Base-by-base conservation (phyloP, 1,140 invertebrate genomes). In the Neodiprion virginianus region DNA sequence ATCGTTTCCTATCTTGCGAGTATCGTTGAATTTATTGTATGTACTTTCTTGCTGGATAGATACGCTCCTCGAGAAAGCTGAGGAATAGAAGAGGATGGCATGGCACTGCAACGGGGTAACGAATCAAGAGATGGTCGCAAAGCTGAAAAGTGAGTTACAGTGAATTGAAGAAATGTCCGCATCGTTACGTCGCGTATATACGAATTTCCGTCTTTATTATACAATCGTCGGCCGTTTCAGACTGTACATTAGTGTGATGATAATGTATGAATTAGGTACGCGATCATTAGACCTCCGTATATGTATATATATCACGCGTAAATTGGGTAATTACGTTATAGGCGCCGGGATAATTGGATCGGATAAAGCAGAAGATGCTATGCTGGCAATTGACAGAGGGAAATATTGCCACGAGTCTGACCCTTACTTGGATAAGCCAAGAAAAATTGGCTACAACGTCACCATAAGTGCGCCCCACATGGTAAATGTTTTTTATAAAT, bases 401-500 rank as follows among this genome's bases (percentile, higher is more conserved):
- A 90, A 94, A 81, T 98, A 96, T 88, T 93, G 92, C 74, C 92
- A 90, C 61, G 87, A 90, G 84, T 92, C 79, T 9, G 79, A 95
- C 88, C 94, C 97, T 8, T 99, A 98, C 84, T 92, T 94, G 83
- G 97, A 99, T 89, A 92, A 95, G 49, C 98, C 97, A 1, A 96
- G 96, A 86, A 90, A 91, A 69, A 97, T 97, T 83, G 96, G 96
- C 23, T 96, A 91, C 85, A 95, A 95, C 71, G 98, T 97, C 7
- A 99, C 98, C 2, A 99, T 99, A 71, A 97, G 96, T 91, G 98
- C 98, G 69, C 98, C 98, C 49, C 98, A 99, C 88, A 99, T 99
- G 98, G 96, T 97, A 90, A 89, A 79, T 69, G 48, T 48, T 72
- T 21, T 17, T 48, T 40, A 75, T 12, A 50, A 67, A 23, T 7